phyloP scores from a whole-genome alignment of 2,888 invertebrate genomes.

The Melolontha melolontha region DNA sequence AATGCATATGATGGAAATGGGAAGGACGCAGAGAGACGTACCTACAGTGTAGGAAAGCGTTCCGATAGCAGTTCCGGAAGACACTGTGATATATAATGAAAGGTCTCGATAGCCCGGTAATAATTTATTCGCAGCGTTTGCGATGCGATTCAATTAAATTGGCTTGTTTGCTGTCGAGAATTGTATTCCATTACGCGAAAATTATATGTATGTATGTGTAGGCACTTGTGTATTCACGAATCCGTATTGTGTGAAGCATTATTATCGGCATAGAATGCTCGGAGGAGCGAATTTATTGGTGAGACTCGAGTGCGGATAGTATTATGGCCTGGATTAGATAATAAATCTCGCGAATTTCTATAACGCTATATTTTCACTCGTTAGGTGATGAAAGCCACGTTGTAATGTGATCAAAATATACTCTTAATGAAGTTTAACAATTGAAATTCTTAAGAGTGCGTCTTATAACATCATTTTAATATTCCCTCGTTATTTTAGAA shows the following conservation, averaged over 20 bases:
- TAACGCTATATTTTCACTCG: too few species aligned
- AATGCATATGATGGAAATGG: slow-evolving; percentile 5
- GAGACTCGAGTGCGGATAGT: too few species aligned
- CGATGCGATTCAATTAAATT: slow-evolving; percentile 62
- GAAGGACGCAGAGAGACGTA: slow-evolving; percentile 12
- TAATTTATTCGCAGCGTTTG: slow-evolving; percentile 58
- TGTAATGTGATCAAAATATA: too few species aligned
- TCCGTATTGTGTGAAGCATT: slow-evolving; percentile 26
- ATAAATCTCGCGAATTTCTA: too few species aligned
- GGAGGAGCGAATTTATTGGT: not conserved
- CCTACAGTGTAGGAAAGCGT: slow-evolving; percentile 43
- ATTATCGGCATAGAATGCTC: slow-evolving; percentile 8
- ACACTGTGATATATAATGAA: slow-evolving; percentile 55
- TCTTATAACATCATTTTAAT: too few species aligned
- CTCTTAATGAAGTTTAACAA: too few species aligned
- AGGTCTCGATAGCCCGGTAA: slow-evolving; percentile 50
- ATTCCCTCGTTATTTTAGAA: too few species aligned
- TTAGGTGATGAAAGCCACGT: too few species aligned
- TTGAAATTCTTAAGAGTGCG: too few species aligned
- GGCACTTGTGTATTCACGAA: slow-evolving; percentile 48
- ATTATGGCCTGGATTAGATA: too few species aligned
- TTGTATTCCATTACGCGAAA: slow-evolving; percentile 58
- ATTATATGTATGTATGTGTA: slow-evolving; percentile 57
- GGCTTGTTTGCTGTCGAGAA: slow-evolving; percentile 60
- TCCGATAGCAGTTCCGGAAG: slow-evolving; percentile 50